Base-by-base conservation (phyloP, 2,113 vertebrate genomes). In the Jaculus jaculus region DNA sequence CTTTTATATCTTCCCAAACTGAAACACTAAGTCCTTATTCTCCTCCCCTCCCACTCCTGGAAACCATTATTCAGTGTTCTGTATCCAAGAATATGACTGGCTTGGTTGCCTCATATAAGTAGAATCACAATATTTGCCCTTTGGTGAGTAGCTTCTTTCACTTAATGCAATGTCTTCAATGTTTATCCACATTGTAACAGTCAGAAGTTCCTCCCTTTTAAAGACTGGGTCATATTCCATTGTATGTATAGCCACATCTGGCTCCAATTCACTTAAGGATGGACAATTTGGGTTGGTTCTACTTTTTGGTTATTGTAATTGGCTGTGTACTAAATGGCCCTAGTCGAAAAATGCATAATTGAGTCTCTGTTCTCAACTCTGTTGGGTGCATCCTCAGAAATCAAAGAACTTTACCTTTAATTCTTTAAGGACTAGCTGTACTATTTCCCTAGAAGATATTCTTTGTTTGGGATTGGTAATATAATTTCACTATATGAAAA, bases 291-390 rank as follows among this genome's bases (percentile, higher is more conserved):
- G 21, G 21, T 60, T 65, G 32, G 51, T 86, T 80, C 51, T 15
- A 15, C 54, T 28, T 32, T 81, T 32, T 16, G 51, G 34, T 42
- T 72, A 1, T 60, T 51, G 54, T 28, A 66, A 75, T 17, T 88
- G 75, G 74, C 1, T 16, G n/a, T 73, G 8, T 18, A 61, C 2
- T 5, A 18, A 54, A 9, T 12, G 21, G 0, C 12, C 15, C 1
- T n/a, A 2, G 9, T 20, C 0, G 9, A 39, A 13, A 63, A 61
- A 42, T 11, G 60, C 3, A 23, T 77, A 26, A 24, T 30, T 60
- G n/a, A 73, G 34, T 54, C 23, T 81, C 77, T 54, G 12, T 54
- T 17, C 74, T 66, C 61, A 71, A 3, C 24, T 54, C 30, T 51
- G 58, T 39, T 0, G 16, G 54, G 3, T 79, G 16, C 20, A 81